Evolutionary conservation across 37 sponge, comb jelly and placozoan genomes (phyloP), one percentile per base, ranked within the genome.

Genomic region (Chondrosia reniformis): DNA sequence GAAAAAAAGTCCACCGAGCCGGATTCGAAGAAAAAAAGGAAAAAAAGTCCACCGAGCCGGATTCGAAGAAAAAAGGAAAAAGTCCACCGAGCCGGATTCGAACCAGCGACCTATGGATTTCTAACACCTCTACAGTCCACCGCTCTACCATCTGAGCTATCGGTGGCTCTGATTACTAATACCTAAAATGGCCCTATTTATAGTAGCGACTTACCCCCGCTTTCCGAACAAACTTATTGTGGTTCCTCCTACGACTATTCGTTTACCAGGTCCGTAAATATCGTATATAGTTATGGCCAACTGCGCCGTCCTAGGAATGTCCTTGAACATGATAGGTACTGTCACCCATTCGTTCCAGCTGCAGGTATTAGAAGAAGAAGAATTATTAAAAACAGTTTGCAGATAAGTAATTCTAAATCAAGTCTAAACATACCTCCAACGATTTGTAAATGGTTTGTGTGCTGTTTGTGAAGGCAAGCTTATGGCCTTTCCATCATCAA

Each of bases 141-240:
- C 87, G 92, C 92, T 91, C 92, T 86, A 85, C 92, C 92, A 91
- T 77, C 90, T 89, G 90, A 89, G 90, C 90, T 89, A 89, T 46
- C 76, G 56, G 56, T 49, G 76, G 55, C 19, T 31, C 4, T 19
- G 64, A 27, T 10, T n/a, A 15, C 12, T 25, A 63, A 63, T 10
- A n/a, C n/a, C n/a, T n/a, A n/a, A n/a, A n/a, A n/a, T n/a, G n/a
- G n/a, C n/a, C n/a, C n/a, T n/a, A n/a, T 7, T 67, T 67, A 36
- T 67, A 41, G 21, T 19, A 21, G 41, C 19, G 42, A 78, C 73
- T 67, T n/a, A 84, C 56, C 97, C 89, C 22, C 87, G 84, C 33
- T 87, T 76, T 0, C 85, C 87, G 56, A 96, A 96, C 74, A 93
- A 57, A n/a, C 89, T 57, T 17, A 96, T 76, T 15, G 89, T 83